Conservation (phyloP, 2,888 invertebrate genomes). For the Ophioninae sp. region DNA sequence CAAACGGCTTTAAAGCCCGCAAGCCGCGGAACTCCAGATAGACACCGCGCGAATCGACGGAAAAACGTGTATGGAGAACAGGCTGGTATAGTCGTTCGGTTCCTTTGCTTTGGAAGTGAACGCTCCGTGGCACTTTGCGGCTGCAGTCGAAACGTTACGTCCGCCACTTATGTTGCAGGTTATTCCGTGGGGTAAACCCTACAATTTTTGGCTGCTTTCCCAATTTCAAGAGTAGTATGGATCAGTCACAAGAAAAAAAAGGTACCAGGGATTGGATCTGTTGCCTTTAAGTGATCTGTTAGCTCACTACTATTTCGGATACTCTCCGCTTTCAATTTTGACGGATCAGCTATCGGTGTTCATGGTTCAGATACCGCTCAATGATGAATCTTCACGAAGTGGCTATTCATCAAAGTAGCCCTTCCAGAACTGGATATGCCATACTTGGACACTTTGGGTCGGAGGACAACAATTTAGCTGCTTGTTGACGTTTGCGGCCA, state of each 20-base stretch:
- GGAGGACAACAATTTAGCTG: too few relatives aligned
- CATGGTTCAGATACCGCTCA: too few relatives aligned
- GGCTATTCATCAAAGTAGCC: too few relatives aligned
- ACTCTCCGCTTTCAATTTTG: too few relatives aligned
- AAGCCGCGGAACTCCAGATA: constrained; percentile 35
- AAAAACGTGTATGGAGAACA: not conserved
- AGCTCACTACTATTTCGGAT: too few relatives aligned
- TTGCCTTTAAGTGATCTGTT: too few relatives aligned
- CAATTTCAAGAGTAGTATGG: not conserved
- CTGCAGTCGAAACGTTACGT: not conserved
- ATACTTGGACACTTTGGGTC: too few relatives aligned
- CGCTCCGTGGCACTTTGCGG: not conserved
- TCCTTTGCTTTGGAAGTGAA: not conserved
- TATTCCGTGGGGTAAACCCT: not conserved
- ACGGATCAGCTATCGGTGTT: too few relatives aligned
- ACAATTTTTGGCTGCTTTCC: not conserved
- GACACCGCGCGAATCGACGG: not conserved
- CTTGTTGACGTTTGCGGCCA: too few relatives aligned
- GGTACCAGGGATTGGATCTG: not conserved
- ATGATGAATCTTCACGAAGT: too few relatives aligned
- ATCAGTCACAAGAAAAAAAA: not conserved
- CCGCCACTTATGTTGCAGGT: not conserved
- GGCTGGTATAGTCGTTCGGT: not conserved
- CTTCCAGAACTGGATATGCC: too few relatives aligned
- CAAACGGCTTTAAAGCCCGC: constrained; percentile 50